Evolutionary conservation across 1,140 invertebrate genomes (phyloP).

Genomic region (Pseudomyrmex cubaensis): DNA sequence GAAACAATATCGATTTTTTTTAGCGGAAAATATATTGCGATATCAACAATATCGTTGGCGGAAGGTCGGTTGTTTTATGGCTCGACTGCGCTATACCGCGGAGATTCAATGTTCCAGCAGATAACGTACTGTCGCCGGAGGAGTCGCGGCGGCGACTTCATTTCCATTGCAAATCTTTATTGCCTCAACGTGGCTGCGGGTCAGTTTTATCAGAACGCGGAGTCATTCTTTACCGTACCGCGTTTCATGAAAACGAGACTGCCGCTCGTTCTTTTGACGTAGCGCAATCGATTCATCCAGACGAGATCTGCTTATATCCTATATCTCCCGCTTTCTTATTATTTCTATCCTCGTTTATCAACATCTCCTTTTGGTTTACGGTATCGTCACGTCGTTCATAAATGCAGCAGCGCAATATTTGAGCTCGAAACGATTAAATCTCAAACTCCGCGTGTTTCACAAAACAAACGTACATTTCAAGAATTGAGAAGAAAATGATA

Average conservation of each 20-base stretch:
- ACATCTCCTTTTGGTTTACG: not conserved
- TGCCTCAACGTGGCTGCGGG: conserved; percentile 38
- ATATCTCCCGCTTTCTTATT: not conserved
- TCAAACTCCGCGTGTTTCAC: not conserved
- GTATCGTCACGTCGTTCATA: not conserved
- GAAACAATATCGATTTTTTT: conserved; percentile 2
- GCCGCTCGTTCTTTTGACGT: conserved; percentile 26
- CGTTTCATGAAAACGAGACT: not conserved
- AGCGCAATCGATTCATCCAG: conserved; percentile 52
- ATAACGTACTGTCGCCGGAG: conserved; percentile 55
- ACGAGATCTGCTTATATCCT: too few relatives aligned
- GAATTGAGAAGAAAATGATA: not conserved
- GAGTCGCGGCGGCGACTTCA: conserved; percentile 31
- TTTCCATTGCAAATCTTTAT: conserved; percentile 73
- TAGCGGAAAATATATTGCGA: not conserved
- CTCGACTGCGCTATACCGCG: not conserved
- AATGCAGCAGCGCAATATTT: not conserved
- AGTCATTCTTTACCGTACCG: conserved; percentile 68
- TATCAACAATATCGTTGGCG: not conserved
- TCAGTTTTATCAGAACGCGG: conserved; percentile 66
- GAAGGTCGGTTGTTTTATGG: conserved; percentile 51
- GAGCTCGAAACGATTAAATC: not conserved
- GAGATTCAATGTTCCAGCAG: conserved; percentile 51
- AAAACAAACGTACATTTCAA: not conserved
- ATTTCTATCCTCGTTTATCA: not conserved